phyloP scores from a whole-genome alignment of 2,888 invertebrate species.

The Tetropium fuscum region DNA sequence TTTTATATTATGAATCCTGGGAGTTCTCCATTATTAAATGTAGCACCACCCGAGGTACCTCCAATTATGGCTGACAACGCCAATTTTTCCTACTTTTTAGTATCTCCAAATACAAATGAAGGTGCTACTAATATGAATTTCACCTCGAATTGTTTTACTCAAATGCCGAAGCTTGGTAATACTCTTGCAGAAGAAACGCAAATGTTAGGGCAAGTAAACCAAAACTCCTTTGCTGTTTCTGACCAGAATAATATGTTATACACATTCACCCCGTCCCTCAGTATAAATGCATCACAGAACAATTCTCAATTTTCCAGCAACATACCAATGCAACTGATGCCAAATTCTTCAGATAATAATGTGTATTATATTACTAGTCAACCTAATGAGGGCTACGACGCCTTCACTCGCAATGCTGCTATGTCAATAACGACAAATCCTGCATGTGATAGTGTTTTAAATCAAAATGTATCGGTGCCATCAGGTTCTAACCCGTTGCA shows the following conservation, averaged over 20 bases:
- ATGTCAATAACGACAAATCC: not conserved
- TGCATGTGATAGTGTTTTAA: too few species aligned
- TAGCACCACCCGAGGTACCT: not conserved
- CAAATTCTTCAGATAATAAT: slow-evolving; percentile 10
- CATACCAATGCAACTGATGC: not conserved
- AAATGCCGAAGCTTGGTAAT: not conserved
- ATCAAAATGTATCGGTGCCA: too few species aligned
- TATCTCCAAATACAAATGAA: slow-evolving; percentile 6
- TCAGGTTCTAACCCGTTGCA: too few species aligned
- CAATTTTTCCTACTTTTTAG: slow-evolving; percentile 5
- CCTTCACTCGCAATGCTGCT: too few species aligned
- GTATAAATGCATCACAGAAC: not conserved
- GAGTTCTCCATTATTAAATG: not conserved
- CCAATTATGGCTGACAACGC: not conserved
- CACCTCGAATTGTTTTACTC: not conserved
- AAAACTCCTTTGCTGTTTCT: not conserved
- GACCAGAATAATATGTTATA: slow-evolving; percentile 9
- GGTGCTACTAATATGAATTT: slow-evolving; percentile 2
- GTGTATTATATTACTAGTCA: slow-evolving; percentile 11
- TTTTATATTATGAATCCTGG: slow-evolving; percentile 14
- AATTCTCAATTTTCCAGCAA: not conserved
- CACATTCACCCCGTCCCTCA: not conserved
- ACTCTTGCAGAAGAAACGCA: not conserved
- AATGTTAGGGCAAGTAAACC: not conserved
- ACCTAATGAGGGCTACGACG: not conserved